phyloP scores from a whole-genome alignment of 1,140 invertebrate species.

The Holcopasites calliopsidis region DNA sequence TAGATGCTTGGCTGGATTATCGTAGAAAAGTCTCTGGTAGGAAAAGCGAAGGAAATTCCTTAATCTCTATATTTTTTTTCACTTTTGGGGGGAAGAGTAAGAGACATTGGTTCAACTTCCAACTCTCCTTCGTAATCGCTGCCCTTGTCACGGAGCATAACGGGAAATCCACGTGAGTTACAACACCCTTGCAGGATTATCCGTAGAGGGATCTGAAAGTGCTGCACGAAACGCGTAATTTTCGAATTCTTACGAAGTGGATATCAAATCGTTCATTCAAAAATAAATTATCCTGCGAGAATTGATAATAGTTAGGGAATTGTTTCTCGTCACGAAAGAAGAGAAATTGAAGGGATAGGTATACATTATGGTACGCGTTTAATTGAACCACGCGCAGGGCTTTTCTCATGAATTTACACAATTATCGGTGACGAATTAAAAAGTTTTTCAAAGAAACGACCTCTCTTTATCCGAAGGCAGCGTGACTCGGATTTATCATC shows the following conservation, averaged over 20 bases:
- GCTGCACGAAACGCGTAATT: constrained; percentile 18
- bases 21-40: too few relatives aligned
- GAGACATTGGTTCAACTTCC: constrained; percentile 52
- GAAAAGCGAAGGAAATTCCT: too few relatives aligned
- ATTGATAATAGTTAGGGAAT: background rate
- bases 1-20: too few relatives aligned
- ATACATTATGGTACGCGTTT: background rate
- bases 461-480: background rate
- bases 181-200: constrained; percentile 38
- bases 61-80: too few relatives aligned
- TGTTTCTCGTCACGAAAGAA: background rate
- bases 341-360: background rate
- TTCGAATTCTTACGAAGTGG: constrained; percentile 35
- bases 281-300: too few relatives aligned
- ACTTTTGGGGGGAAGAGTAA: too few relatives aligned
- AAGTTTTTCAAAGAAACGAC: background rate
- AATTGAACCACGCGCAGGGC: background rate
- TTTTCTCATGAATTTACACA: background rate
- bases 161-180: constrained; percentile 42
- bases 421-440: background rate
- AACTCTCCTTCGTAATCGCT: constrained; percentile 42
- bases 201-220: background rate
- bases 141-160: constrained; percentile 15
- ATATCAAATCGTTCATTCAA: constrained; percentile 17
- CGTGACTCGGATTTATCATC: constrained; percentile 8